Base-by-base conservation (phyloP, 2,797 vertebrate genomes). In the Platalea minor region DNA sequence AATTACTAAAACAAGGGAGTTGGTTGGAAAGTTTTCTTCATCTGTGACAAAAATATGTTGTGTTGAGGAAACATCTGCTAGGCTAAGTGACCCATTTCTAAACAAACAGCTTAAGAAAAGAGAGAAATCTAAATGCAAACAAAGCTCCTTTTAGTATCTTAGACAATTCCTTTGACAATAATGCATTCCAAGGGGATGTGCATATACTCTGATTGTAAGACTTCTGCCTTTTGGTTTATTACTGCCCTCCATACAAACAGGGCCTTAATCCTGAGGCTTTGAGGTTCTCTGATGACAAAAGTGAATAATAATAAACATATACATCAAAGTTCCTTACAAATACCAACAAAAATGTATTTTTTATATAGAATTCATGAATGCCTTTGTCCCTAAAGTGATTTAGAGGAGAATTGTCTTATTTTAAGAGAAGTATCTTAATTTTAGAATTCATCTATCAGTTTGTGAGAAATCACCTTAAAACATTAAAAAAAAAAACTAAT, bases 61-160 rank as follows among this genome's bases (percentile, higher is more conserved):
- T 82, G 68, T 85, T 12, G 73, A 91, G 77, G 79, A 94, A 94
- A 91, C 31, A 65, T 91, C 88, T 95, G 89, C 88, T 90, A 37
- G 20, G n/a, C 21, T 90, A 70, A 92, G 76, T 72, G 85, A 93
- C 78, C 93, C 51, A 70, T 75, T 96, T 91, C 75, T 89, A 85
- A 84, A 84, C 50, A 95, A 95, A 80, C 41, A 65, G 6, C 35
- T 88, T 77, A 88, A 92, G 86, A 82, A 89, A 88, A 94, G 67
- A 57, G 46, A 83, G 45, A 90, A 82, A 88, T 77, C 60, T 59
- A 85, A 89, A 91, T 37, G 74, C 28, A 90, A 70, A 88, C 54
- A 88, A 94, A 91, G 68, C 26, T 85, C 31, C 45, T 91, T 92
- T 95, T 79, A 56, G 48, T 70, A 29, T 76, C 75, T 76, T 74